Conservation (phyloP, 2,888 invertebrate species). For the Cephus runcator region DNA sequence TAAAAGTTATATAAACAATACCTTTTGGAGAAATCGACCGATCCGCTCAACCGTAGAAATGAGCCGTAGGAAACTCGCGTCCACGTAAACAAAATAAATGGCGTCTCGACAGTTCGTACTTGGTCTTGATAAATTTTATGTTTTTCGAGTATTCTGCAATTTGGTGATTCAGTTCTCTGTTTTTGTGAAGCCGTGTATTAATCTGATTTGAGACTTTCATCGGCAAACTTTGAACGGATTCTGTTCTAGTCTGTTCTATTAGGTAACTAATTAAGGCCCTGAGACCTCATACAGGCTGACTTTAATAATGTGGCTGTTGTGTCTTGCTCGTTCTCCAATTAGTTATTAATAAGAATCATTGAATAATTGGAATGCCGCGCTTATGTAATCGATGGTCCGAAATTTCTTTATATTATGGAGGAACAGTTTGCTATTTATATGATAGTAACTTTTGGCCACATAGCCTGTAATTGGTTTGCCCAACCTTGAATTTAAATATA, state of each 20-base stretch:
- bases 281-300: neutral
- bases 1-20: neutral
- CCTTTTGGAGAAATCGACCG: neutral
- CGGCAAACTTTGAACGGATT: neutral
- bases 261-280: neutral
- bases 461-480: neutral
- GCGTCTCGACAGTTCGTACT: conserved; percentile 29
- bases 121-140: neutral
- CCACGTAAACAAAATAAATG: conserved; percentile 49
- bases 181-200: neutral
- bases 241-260: neutral
- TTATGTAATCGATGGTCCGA: neutral
- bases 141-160: neutral
- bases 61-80: neutral
- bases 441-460: neutral
- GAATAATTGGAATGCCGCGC: neutral
- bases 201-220: neutral
- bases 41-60: neutral
- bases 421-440: neutral
- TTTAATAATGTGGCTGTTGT: neutral
- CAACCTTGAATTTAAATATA: conserved; percentile 5
- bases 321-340: neutral
- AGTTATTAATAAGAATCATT: neutral
- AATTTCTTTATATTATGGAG: neutral
- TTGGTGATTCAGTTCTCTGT: neutral